Conservation (phyloP, 2,888 invertebrate genomes). For the Napeogenes inachia region DNA sequence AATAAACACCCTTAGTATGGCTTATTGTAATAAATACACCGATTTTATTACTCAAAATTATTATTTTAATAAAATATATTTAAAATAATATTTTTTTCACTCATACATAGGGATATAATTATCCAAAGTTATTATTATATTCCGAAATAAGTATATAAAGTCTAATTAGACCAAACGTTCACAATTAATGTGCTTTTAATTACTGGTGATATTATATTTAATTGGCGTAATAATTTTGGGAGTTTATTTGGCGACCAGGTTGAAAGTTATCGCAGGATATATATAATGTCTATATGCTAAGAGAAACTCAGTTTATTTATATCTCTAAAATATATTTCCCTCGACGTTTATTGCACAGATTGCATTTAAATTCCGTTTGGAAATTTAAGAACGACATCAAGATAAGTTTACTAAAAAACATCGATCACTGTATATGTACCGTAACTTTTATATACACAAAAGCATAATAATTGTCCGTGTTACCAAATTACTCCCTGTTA, state of each 20-base stretch:
- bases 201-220: constrained; percentile 22
- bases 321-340: background rate
- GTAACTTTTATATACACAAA: too few species aligned
- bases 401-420: constrained; percentile 1
- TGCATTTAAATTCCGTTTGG: background rate
- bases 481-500: constrained; percentile 4
- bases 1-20: too few species aligned
- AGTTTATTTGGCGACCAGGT: constrained; percentile 20
- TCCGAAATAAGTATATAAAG: constrained; percentile 3
- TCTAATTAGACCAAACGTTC: constrained; percentile 23
- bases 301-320: background rate
- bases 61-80: too few species aligned
- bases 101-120: too few species aligned
- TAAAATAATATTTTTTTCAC: too few species aligned
- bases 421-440: background rate
- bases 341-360: constrained; percentile 1
- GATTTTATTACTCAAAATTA: too few species aligned
- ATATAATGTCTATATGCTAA: background rate
- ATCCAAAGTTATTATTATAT: too few species aligned
- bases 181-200: constrained; percentile 18
- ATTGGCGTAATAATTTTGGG: constrained; percentile 24
- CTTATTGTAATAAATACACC: too few species aligned
- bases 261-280: constrained; percentile 14
- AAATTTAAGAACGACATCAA: background rate
- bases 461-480: too few species aligned